Conservation (phyloP, 2,797 vertebrate species). For the Dendrocincla fuliginosa region DNA sequence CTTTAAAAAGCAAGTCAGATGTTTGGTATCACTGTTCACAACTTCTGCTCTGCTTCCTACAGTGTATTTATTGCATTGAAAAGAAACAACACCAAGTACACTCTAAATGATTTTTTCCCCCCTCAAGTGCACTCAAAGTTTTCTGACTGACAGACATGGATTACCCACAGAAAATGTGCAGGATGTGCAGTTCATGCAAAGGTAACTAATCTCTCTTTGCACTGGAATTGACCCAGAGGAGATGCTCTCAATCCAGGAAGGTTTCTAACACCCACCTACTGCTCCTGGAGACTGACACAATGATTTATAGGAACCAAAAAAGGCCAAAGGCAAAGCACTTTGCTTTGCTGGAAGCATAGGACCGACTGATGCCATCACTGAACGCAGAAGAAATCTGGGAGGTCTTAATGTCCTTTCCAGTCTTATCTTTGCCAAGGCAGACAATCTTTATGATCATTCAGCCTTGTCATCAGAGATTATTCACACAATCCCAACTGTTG, state of each 20-base stretch:
- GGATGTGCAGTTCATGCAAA: not conserved
- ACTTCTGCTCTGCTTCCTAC: not conserved
- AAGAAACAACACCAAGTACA: not conserved
- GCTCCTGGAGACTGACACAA: not conserved
- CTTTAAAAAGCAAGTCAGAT: not conserved
- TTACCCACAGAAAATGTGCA: not conserved
- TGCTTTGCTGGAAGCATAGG: not conserved
- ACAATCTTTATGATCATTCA: not conserved
- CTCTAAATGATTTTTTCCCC: not conserved
- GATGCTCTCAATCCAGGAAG: not conserved
- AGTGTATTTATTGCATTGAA: not conserved
- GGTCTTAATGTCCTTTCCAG: not conserved
- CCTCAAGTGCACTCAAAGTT: not conserved
- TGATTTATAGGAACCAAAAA: not conserved
- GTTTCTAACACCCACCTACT: not conserved
- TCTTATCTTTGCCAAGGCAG: not conserved
- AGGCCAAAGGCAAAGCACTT: not conserved
- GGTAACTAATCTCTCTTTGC: not conserved
- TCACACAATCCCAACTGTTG: not conserved
- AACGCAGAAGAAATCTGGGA: not conserved
- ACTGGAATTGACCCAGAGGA: constrained; percentile 10
- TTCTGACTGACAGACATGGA: not conserved
- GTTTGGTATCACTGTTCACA: not conserved
- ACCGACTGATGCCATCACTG: not conserved
- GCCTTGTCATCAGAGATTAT: not conserved